Evolutionary conservation across 1,140 invertebrate genomes (phyloP).

Genomic region (Dendrolimus kikuchii): DNA sequence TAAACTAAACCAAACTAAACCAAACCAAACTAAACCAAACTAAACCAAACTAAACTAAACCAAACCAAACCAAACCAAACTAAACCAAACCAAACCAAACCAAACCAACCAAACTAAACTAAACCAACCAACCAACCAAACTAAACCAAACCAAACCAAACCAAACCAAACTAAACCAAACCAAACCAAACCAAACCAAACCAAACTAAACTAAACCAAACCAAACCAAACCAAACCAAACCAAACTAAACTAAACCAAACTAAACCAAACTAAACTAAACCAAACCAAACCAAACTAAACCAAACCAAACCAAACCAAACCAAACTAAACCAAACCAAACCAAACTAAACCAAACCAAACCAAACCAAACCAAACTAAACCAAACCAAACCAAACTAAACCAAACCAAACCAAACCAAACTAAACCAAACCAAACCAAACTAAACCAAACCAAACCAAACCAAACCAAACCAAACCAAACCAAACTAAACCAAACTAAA

Average conservation of each 20-base stretch:
- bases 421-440: constrained; percentile 17
- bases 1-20: no score
- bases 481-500: constrained; percentile 48
- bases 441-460: constrained; percentile 44
- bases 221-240: constrained; percentile 38
- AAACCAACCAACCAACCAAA: constrained; percentile 37
- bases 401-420: constrained; percentile 34
- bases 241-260: constrained; percentile 28
- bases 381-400: constrained; percentile 37
- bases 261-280: no score
- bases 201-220: constrained; percentile 38
- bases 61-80: constrained; percentile 13
- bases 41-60: constrained; percentile 8
- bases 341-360: neutral
- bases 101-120: constrained; percentile 34
- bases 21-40: neutral
- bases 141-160: constrained; percentile 19
- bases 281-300: no score
- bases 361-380: neutral
- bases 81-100: neutral
- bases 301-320: constrained; percentile 7
- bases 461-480: constrained; percentile 28
- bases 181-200: constrained; percentile 38
- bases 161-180: constrained; percentile 35
- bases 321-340: constrained; percentile 14